Evolutionary conservation across 2,113 vertebrate species (phyloP).

Genomic region (Prunella fulvescens): DNA sequence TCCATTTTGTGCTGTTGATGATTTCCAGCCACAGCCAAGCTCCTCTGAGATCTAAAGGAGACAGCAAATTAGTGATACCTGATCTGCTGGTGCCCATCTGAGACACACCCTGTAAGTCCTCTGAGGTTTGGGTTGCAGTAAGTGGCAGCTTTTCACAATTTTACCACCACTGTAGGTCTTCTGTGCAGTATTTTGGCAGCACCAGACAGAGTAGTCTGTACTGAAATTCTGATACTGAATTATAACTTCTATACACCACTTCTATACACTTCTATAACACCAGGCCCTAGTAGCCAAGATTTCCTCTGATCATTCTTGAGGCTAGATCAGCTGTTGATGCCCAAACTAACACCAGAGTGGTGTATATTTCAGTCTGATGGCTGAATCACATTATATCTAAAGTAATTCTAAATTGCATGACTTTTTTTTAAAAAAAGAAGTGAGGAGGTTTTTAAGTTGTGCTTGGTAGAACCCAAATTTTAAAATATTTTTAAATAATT

Average conservation of each 20-base stretch:
- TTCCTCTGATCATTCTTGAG: background rate
- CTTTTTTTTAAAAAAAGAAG: background rate
- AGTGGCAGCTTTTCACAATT: background rate
- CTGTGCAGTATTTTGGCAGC: background rate
- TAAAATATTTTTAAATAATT: too few species aligned
- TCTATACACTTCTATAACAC: background rate
- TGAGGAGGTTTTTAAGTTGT: background rate
- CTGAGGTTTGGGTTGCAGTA: background rate
- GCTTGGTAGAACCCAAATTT: background rate
- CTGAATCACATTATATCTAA: background rate
- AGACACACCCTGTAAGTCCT: background rate
- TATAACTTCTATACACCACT: too few species aligned
- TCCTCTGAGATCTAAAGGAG: background rate
- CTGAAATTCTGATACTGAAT: background rate
- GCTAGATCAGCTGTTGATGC: background rate
- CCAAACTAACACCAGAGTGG: background rate
- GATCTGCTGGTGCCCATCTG: background rate
- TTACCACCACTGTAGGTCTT: background rate
- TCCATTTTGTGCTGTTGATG: background rate
- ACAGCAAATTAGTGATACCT: background rate
- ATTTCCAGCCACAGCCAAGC: background rate
- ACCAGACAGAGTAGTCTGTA: background rate
- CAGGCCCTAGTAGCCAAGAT: background rate
- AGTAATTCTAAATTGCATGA: background rate
- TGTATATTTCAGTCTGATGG: background rate